Percentiles rank a stretch among this genome's conserved stretches.
These are phyloP conservation scores for Leuciscus waleckii DNA, from an alignment of 2,797 vertebrate species.

Conservation along the genomic window DNA sequence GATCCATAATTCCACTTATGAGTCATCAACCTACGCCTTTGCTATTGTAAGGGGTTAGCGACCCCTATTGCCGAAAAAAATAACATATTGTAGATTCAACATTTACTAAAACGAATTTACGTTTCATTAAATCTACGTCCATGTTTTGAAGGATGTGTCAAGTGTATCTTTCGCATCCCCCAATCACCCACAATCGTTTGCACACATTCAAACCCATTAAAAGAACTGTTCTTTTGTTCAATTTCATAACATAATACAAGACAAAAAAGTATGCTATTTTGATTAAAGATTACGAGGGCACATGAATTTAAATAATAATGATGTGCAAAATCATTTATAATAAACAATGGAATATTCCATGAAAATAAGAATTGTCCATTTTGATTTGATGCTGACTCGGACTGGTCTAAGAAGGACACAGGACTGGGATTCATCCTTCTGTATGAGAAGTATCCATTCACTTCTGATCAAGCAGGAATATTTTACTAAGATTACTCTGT, in stretches of 20 bases:
- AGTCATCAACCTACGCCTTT: no score
- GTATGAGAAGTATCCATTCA: no score
- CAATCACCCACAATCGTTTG: background rate
- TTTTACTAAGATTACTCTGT: background rate
- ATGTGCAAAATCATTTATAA: background rate
- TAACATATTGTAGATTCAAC: no score
- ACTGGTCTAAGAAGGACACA: no score
- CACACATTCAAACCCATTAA: background rate
- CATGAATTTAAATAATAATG: background rate
- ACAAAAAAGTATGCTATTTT: background rate
- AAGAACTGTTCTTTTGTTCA: background rate
- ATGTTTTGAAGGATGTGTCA: background rate
- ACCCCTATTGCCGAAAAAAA: no score
- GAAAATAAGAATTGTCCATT: background rate
- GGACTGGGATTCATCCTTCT: no score
- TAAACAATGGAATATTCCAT: background rate
- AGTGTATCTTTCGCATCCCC: background rate
- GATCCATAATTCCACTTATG: no score
- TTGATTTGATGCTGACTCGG: background rate
- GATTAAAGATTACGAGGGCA: background rate
- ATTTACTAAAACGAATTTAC: no score
- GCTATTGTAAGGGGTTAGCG: no score
- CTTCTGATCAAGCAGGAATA: background rate
- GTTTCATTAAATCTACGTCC: no score
- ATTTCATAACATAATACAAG: background rate